Evolutionary conservation across 2,797 vertebrate species (phyloP).

Genomic region (Ptychobarbus kaznakovi): DNA sequence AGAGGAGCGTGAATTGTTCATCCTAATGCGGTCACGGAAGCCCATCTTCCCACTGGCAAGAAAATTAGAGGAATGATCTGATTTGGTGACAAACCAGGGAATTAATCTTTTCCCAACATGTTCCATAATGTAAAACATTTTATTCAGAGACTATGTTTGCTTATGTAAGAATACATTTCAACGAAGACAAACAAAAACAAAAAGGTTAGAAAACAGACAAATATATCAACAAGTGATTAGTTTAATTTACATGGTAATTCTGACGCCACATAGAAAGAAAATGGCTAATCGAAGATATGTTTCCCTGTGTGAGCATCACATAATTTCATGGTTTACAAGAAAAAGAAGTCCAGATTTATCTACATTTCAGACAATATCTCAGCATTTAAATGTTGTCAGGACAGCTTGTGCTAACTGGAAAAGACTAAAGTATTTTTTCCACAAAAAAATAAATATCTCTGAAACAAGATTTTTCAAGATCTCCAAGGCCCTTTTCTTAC

Average conservation of each 20-base stretch:
- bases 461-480: background rate
- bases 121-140: background rate
- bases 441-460: background rate
- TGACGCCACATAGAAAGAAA: slow-evolving; percentile 21
- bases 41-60: slow-evolving; percentile 85
- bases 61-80: slow-evolving; percentile 46
- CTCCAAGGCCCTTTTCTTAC: background rate
- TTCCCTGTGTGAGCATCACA: background rate
- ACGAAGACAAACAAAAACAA: slow-evolving; percentile 13
- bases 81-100: slow-evolving; percentile 22
- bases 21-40: slow-evolving; percentile 93
- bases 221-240: slow-evolving; percentile 14
- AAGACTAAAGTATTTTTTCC: background rate
- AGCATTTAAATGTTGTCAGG: background rate
- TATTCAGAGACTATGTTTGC: background rate
- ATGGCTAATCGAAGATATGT: background rate
- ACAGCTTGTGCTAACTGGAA: background rate
- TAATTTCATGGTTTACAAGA: background rate
- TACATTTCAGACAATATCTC: background rate
- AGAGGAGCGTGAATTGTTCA: slow-evolving; percentile 85
- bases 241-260: background rate
- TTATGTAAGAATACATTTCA: slow-evolving; percentile 21
- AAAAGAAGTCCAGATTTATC: background rate
- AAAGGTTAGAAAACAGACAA: slow-evolving; percentile 1
- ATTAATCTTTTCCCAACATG: background rate